A percentile compares a stretch with the other conserved stretches of the same genome.
phyloP scores from a whole-genome alignment of 2,797 vertebrate species.

The Epinephelus coioides region DNA sequence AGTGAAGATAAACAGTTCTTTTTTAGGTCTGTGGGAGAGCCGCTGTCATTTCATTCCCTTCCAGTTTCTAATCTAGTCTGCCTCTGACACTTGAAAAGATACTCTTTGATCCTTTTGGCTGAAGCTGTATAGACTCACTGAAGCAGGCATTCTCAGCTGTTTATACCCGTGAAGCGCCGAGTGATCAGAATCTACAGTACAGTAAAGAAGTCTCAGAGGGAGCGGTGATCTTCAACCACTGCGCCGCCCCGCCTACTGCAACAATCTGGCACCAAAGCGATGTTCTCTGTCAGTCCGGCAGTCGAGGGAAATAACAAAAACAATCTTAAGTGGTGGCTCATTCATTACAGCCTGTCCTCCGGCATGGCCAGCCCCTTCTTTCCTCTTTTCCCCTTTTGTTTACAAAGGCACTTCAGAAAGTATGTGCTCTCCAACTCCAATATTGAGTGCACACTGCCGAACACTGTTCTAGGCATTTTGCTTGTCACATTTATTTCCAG shows the following conservation, averaged over 20 bases:
- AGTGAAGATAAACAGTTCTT: slow-evolving; percentile 53
- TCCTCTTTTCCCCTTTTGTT: slow-evolving; percentile 72
- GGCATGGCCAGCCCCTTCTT: slow-evolving; percentile 66
- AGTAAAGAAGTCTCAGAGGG: slow-evolving; percentile 55
- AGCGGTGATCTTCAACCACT: slow-evolving; percentile 52
- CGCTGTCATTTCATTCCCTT: slow-evolving; percentile 44
- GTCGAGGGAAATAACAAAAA: slow-evolving; percentile 82
- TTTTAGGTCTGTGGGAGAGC: slow-evolving; percentile 38
- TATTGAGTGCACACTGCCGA: slow-evolving; percentile 45
- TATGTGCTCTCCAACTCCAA: slow-evolving; percentile 66
- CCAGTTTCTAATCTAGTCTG: slow-evolving; percentile 56
- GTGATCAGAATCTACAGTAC: slow-evolving; percentile 68
- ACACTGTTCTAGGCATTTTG: slow-evolving; percentile 30
- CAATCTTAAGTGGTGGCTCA: slow-evolving; percentile 79
- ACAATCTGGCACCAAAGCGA: slow-evolving; percentile 76
- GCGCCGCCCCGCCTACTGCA: slow-evolving; percentile 53
- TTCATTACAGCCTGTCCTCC: slow-evolving; percentile 72
- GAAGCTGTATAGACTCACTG: slow-evolving; percentile 57
- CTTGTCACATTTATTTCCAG: slow-evolving; percentile 27
- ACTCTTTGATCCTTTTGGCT: slow-evolving; percentile 63
- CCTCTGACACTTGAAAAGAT: slow-evolving; percentile 61
- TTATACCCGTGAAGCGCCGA: slow-evolving; percentile 50
- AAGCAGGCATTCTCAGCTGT: slow-evolving; percentile 66
- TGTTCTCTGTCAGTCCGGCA: slow-evolving; percentile 74
- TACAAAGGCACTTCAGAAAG: slow-evolving; percentile 73